Evolutionary conservation across 2,888 invertebrate species (phyloP).

Genomic region (Petrophora chlorosata): DNA sequence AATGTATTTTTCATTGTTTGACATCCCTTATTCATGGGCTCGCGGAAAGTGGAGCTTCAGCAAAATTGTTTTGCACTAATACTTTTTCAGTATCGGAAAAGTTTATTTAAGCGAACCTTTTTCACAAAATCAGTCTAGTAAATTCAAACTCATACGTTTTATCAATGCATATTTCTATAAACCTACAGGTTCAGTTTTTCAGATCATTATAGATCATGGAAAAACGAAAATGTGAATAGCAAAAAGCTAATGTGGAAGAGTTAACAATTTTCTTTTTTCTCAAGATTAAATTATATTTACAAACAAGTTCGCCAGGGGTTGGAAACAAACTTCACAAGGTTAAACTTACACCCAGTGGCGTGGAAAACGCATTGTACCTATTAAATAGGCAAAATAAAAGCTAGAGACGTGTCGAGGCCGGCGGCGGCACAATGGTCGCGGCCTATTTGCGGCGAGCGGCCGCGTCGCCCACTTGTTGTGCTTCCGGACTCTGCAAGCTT

Average conservation of each 20-base stretch:
- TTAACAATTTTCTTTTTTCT: too few species aligned
- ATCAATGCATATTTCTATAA: too few species aligned
- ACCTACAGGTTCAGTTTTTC: too few species aligned
- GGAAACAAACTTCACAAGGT: constrained; percentile 7
- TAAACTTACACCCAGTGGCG: constrained; percentile 8
- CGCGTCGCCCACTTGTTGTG: constrained; percentile 75
- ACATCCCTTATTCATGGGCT: constrained; percentile 34
- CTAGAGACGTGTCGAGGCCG: constrained; percentile 49
- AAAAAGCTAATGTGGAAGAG: too few species aligned
- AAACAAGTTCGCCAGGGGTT: background rate
- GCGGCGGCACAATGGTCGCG: constrained; percentile 58
- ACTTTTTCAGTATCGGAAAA: too few species aligned
- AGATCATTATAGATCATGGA: too few species aligned
- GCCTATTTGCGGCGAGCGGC: constrained; percentile 71
- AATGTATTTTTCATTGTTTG: constrained; percentile 46
- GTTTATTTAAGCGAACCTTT: too few species aligned
- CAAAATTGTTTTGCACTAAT: constrained; percentile 17
- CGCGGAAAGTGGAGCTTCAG: constrained; percentile 10
- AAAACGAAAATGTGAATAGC: too few species aligned
- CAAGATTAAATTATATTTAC: too few species aligned
- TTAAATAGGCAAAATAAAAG: constrained; percentile 54
- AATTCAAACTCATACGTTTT: too few species aligned
- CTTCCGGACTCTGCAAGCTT: constrained; percentile 64
- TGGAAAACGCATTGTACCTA: constrained; percentile 20
- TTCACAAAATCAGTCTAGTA: too few species aligned